A percentile compares a stretch with the other conserved stretches of the same genome.
Evolutionary conservation across 2,797 vertebrate genomes (phyloP).

Genomic region (Cercopithecus mitis): DNA sequence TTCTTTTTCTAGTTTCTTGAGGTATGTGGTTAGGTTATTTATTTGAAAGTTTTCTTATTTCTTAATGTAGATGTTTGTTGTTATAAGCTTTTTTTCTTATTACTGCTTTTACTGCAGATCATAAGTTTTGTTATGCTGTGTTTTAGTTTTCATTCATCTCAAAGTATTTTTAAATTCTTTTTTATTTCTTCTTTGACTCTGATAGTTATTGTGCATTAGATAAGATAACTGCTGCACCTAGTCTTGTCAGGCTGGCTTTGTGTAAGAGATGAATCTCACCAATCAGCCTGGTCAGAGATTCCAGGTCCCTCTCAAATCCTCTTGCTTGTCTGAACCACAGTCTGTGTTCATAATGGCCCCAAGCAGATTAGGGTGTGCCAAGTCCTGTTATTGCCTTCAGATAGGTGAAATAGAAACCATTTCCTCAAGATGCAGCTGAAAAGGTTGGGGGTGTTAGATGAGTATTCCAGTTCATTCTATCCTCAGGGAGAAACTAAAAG

Average conservation of each 20-base stretch:
- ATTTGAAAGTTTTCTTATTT: background rate
- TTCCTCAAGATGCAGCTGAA: background rate
- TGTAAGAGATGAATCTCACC: background rate
- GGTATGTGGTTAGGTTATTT: background rate
- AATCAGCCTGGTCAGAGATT: background rate
- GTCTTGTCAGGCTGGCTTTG: background rate
- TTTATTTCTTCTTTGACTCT: background rate
- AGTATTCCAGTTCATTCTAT: background rate
- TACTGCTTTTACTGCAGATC: background rate
- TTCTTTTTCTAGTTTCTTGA: background rate
- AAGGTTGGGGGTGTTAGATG: background rate
- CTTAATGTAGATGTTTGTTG: background rate
- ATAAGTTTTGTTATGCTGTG: background rate
- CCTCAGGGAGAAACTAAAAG: background rate
- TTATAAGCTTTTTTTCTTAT: background rate
- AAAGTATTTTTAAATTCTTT: background rate
- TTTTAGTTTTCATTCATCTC: background rate
- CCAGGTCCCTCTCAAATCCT: background rate
- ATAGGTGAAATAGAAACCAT: background rate
- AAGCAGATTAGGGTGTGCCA: background rate
- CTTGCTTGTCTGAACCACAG: background rate
- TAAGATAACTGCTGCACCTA: background rate
- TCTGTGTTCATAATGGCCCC: background rate
- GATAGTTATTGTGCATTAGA: background rate
- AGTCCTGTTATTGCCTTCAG: background rate